Base-by-base conservation (phyloP, 1,140 invertebrate genomes). In the Gonatopus flavifemur region DNA sequence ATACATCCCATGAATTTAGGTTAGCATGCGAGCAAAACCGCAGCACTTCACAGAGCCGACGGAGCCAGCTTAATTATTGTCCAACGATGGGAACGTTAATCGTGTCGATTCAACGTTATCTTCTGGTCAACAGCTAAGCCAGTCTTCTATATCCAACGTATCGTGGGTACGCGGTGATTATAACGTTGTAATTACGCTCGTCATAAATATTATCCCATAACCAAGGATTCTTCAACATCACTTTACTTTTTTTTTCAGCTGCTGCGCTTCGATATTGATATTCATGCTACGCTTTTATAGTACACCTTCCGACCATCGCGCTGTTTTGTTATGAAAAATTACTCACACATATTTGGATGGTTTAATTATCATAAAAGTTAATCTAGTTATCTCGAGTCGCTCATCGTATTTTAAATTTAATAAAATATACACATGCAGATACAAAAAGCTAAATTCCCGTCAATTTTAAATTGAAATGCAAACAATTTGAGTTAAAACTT, bases 1-100 rank as follows among this genome's bases (percentile, higher is more conserved):
- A 70, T 71, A 65, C 64, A 69, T 68, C 60, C 57, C 68, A 66
- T 64, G 69, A 70, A 72, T 72, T 70, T 67, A 64, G 67, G 67
- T 72, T 70, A 69, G 68, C 67, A 72, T 70, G 69, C 59, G 59
- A 68, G 63, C 62, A 63, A 70, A 65, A 67, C 69, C 69, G 62
- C 66, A 64, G 46, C 62, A 68, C 67, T 72, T 68, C 59, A 57
- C 62, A 49, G 49, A 66, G 52, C 62, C 50, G 41, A 22, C 24
- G 21, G 37, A 49, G 53, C 53, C 38, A 35, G 69, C 59, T 67
- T 70, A 70, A 70, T 71, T 69, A 71, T 70, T 68, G 66, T 69
- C 62, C 53, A 47, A 55, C 43, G 50, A 48, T 48, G 52, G 55
- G 48, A 22, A 45, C 47, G 69, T 69, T 72, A 72, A 72, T 70